phyloP scores from a whole-genome alignment of 2,797 vertebrate genomes.

The Martes flavigula region DNA sequence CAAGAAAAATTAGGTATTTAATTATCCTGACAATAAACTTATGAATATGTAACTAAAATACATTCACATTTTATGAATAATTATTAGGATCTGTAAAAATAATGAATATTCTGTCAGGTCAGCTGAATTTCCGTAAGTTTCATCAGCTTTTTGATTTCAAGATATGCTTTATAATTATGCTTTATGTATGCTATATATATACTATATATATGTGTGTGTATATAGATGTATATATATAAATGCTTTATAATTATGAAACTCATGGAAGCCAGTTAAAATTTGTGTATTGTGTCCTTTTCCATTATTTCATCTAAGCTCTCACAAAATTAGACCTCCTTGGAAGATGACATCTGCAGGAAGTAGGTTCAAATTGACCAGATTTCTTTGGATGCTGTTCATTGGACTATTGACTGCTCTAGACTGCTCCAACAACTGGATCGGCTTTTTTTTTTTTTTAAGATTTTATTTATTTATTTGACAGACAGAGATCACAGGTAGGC shows the following conservation, averaged over 20 bases:
- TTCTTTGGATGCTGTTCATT: not conserved
- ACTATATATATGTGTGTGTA: no score
- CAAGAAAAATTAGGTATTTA: not conserved
- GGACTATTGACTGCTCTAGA: not conserved
- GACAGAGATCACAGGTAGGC: no score
- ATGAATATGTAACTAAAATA: not conserved
- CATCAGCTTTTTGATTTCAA: not conserved
- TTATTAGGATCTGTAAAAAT: not conserved
- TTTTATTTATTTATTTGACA: no score
- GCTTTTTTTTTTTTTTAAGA: not conserved
- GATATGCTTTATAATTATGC: not conserved
- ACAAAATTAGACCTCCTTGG: not conserved
- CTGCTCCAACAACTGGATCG: not conserved
- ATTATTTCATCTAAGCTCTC: not conserved
- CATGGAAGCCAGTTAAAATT: not conserved
- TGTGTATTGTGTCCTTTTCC: not conserved
- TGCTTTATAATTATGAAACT: not conserved
- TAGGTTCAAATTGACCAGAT: not conserved
- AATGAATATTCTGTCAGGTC: not conserved
- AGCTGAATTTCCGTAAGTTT: slow-evolving; percentile 2
- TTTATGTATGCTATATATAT: no score
- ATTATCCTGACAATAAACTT: slow-evolving; percentile 1
- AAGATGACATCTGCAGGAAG: not conserved
- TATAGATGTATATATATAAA: not conserved
- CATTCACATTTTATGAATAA: slow-evolving; percentile 20